Percentiles rank a stretch among this genome's conserved stretches.
phyloP scores from a whole-genome alignment of 2,888 invertebrate species.

The Dicyrtomina minuta region DNA sequence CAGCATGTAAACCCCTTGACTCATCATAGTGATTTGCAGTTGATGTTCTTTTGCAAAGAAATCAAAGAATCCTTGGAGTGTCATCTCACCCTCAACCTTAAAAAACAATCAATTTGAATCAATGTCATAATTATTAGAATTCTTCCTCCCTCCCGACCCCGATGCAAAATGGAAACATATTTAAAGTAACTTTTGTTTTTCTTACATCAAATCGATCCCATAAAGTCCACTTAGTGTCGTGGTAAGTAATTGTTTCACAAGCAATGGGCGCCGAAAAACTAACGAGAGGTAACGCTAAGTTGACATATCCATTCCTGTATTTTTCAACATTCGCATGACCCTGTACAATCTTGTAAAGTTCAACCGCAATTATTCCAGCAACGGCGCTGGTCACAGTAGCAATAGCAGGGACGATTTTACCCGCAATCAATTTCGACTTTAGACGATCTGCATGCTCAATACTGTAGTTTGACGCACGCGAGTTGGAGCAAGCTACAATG shows the following conservation, averaged over 20 bases:
- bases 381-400: slow-evolving; percentile 98
- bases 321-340: slow-evolving; percentile 53
- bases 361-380: slow-evolving; percentile 89
- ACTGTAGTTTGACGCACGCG: slow-evolving; percentile 94
- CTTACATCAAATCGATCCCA: slow-evolving; percentile 65
- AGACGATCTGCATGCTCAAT: slow-evolving; percentile 93
- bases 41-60: slow-evolving; percentile 63
- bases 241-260: slow-evolving; percentile 61
- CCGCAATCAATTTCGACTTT: slow-evolving; percentile 63
- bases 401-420: slow-evolving; percentile 95
- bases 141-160: too few species aligned
- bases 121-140: background rate
- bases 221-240: slow-evolving; percentile 62
- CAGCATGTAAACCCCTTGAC: slow-evolving; percentile 97
- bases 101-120: too few species aligned
- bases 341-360: slow-evolving; percentile 65
- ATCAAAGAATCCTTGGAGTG: slow-evolving; percentile 86
- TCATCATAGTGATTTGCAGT: slow-evolving; percentile 96
- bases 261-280: slow-evolving; percentile 63
- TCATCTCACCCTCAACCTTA: slow-evolving; percentile 60
- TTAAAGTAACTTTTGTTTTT: background rate
- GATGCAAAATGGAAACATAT: background rate
- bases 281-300: slow-evolving; percentile 64
- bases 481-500: slow-evolving; percentile 95
- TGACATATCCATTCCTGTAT: slow-evolving; percentile 65